Conservation (phyloP, 2,888 invertebrate genomes). For the Idaea straminata region DNA sequence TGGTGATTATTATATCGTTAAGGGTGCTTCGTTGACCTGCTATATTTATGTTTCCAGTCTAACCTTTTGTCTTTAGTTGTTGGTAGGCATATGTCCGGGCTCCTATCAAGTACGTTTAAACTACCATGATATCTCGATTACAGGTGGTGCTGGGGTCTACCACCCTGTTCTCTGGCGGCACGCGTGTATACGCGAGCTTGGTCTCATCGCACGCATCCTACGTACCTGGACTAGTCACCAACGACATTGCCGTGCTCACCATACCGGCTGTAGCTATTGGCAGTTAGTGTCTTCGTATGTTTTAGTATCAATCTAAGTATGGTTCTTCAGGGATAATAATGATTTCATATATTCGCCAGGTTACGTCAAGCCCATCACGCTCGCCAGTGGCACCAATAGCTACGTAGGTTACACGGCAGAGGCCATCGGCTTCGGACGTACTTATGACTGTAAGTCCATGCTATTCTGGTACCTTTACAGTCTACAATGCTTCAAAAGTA, state of each 20-base stretch:
- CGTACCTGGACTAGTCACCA: constrained; percentile 20
- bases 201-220: constrained; percentile 36
- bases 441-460: constrained; percentile 36
- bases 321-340: background rate
- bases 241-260: constrained; percentile 44
- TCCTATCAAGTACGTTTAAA: background rate
- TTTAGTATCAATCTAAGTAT: background rate
- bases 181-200: constrained; percentile 31
- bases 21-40: background rate
- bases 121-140: background rate
- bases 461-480: background rate
- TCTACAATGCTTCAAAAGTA: background rate
- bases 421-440: constrained; percentile 42
- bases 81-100: background rate
- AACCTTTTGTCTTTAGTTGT: too few relatives aligned
- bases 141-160: constrained; percentile 41
- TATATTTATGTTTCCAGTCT: background rate
- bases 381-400: constrained; percentile 28
- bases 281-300: constrained; percentile 26
- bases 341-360: background rate
- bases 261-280: constrained; percentile 18
- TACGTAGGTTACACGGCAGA: constrained; percentile 30
- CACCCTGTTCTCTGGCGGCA: constrained; percentile 39
- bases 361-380: constrained; percentile 28
- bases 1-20: constrained; percentile 14